These are phyloP conservation scores for Eudemis profundana DNA, from an alignment of 2,888 invertebrate genomes.

Conservation along the genomic window DNA sequence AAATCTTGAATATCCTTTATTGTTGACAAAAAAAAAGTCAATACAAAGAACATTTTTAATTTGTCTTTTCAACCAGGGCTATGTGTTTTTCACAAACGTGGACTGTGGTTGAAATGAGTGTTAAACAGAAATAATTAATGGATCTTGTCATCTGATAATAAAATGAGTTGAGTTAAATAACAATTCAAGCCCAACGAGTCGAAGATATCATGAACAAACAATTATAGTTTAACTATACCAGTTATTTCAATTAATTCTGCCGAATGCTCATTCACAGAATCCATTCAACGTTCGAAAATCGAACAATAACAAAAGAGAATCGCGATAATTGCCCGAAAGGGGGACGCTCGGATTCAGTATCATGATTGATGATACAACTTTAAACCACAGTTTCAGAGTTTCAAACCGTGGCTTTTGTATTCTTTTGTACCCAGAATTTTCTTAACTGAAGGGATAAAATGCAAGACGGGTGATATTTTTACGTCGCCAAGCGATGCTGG, in stretches of 20 bases:
- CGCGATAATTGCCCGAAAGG: constrained; percentile 19
- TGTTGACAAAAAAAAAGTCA: too few species aligned
- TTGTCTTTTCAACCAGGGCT: too few species aligned
- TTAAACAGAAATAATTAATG: too few species aligned
- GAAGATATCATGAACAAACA: too few species aligned
- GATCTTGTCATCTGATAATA: too few species aligned
- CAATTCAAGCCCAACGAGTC: too few species aligned
- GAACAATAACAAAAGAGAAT: constrained; percentile 27
- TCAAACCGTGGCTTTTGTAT: constrained; percentile 27
- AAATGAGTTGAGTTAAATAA: too few species aligned
- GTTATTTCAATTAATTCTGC: constrained; percentile 6
- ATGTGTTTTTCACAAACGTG: too few species aligned
- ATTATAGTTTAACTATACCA: background rate
- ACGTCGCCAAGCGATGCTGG: background rate
- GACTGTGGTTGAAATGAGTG: too few species aligned
- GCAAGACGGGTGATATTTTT: constrained; percentile 18
- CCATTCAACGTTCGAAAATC: background rate
- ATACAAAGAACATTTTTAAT: too few species aligned
- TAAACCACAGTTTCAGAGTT: constrained; percentile 39
- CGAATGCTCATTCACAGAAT: constrained; percentile 19
- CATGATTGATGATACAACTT: constrained; percentile 42
- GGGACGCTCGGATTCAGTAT: constrained; percentile 10
- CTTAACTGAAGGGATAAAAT: constrained; percentile 33
- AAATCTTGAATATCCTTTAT: too few species aligned
- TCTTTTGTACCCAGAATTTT: constrained; percentile 18